Evolutionary conservation across 2,113 vertebrate species (phyloP).

Genomic region (Bothrops jararaca): DNA sequence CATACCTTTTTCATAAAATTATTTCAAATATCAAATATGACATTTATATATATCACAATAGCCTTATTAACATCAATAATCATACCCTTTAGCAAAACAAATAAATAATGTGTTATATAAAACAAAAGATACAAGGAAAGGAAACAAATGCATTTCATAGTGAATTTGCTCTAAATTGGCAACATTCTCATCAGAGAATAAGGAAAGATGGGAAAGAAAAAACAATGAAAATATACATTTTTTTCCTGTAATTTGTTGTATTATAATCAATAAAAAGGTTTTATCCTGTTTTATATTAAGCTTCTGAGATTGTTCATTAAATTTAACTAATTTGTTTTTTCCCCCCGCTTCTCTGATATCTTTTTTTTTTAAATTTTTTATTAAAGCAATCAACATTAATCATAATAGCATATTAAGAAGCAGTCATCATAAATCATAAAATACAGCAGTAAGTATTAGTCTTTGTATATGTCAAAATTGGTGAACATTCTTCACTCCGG

Average conservation of each 20-base stretch:
- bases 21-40: background rate
- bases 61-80: background rate
- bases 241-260: background rate
- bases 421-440: too few relatives aligned
- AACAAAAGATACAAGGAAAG: background rate
- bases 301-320: background rate
- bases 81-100: background rate
- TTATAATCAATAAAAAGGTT: background rate
- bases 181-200: background rate
- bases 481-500: too few relatives aligned
- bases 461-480: too few relatives aligned
- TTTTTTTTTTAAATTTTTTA: too few relatives aligned
- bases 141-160: background rate
- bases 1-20: background rate
- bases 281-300: background rate
- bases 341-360: too few relatives aligned
- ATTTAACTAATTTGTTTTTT: background rate
- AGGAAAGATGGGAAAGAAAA: background rate
- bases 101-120: background rate
- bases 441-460: too few relatives aligned
- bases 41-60: background rate
- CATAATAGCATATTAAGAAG: too few relatives aligned
- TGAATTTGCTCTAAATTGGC: background rate
- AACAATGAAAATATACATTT: background rate
- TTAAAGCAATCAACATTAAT: too few relatives aligned